Evolutionary conservation across 2,888 invertebrate species (phyloP).

Genomic region (Drosophila subquinaria): DNA sequence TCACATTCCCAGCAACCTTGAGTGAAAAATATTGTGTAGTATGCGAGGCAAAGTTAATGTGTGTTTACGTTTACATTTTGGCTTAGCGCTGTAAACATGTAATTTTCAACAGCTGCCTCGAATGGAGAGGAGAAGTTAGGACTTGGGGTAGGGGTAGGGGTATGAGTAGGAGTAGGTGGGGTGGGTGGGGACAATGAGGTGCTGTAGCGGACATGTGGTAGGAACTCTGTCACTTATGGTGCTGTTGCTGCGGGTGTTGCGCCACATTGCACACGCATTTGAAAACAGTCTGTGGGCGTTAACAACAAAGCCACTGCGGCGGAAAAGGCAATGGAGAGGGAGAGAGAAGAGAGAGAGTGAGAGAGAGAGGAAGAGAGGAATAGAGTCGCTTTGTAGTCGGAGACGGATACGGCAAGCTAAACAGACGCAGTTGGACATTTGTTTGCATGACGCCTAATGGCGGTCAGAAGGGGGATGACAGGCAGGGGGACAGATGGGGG

Average conservation of each 20-base stretch:
- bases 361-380: not conserved
- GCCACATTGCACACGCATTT: constrained; percentile 54
- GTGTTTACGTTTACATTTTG: constrained; percentile 79
- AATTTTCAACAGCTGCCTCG: constrained; percentile 63
- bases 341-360: not conserved
- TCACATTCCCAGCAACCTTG: constrained; percentile 61
- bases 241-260: constrained; percentile 31
- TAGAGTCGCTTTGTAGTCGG: constrained; percentile 1
- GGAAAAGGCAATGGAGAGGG: not conserved
- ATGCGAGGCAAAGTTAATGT: constrained; percentile 76
- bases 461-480: not conserved
- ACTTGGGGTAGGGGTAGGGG: not conserved
- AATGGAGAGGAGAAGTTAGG: not conserved
- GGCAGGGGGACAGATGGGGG: not conserved
- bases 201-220: constrained; percentile 43
- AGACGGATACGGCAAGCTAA: constrained; percentile 37
- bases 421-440: constrained; percentile 69
- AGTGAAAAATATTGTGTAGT: constrained; percentile 75
- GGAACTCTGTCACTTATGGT: constrained; percentile 36
- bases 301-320: constrained; percentile 53
- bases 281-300: constrained; percentile 44
- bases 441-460: constrained; percentile 63
- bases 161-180: not conserved
- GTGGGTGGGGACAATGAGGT: not conserved
- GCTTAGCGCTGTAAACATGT: constrained; percentile 77